Base-by-base conservation (phyloP, 1,140 invertebrate species). In the Ceratitis capitata region DNA sequence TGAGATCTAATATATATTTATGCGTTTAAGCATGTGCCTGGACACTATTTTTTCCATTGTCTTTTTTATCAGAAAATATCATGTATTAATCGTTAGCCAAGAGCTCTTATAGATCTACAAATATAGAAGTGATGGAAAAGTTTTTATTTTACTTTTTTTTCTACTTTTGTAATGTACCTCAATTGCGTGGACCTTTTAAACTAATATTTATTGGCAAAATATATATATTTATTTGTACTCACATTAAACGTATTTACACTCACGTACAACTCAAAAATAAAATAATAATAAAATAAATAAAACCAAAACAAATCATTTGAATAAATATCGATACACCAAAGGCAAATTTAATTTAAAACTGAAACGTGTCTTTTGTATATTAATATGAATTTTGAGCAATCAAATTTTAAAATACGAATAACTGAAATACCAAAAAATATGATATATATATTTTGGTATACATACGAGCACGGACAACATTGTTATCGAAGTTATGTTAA, bases 291-390 rank as follows among this genome's bases (percentile, higher is more conserved):
- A n/a, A n/a, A n/a, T n/a, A n/a, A 16, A 35, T 35, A 69, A 69
- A 69, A 69, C 14, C 32, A 69, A 69, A 69, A 69, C 32, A 39
- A 69, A 78, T 45, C n/a, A 78, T 45, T 78, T 45, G 10, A 45
- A 26, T 23, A 42, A 78, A 78, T 26, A 78, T 78, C 69, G 45
- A 78, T 78, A 78, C 69, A 45, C 69, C 39, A 78, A 39, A 42
- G 61, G 69, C 39, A 78, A 78, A 78, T 78, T 78, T 78, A 78
- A 78, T 45, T 78, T 78, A 23, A 47, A 78, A 45, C 23, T 9
- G 39, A 78, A 42, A 45, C 39, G 69, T 78, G 69, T 45, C 69
- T 45, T 78, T 45, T 23, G 7, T 45, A 78, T 45, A 45, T 26
- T 78, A 23, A 78, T 39, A 42, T 10, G 39, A n/a, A 78, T 78